Percentiles rank a stretch among this genome's conserved stretches.
Evolutionary conservation across 1,140 invertebrate species (phyloP).

Genomic region (Euura saliciscinereae): DNA sequence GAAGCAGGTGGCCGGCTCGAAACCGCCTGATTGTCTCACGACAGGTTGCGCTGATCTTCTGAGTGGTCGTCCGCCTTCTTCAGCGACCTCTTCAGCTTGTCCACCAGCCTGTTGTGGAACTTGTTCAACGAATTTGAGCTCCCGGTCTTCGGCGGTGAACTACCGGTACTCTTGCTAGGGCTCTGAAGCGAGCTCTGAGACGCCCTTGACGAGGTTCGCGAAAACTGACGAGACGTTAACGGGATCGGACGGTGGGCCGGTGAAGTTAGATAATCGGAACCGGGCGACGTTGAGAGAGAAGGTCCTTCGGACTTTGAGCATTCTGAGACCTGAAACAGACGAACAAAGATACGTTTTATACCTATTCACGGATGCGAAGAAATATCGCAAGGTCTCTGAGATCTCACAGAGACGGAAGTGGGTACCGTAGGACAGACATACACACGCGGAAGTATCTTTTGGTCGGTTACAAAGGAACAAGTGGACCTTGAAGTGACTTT

Average conservation of each 20-base stretch:
- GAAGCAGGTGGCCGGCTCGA: slow-evolving; percentile 50
- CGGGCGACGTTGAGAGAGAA: slow-evolving; percentile 73
- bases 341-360: too few species aligned
- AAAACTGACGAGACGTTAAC: slow-evolving; percentile 64
- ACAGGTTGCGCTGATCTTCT: slow-evolving; percentile 59
- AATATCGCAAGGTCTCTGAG: too few species aligned
- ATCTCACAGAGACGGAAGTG: too few species aligned
- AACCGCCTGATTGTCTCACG: slow-evolving; percentile 56
- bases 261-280: slow-evolving; percentile 68
- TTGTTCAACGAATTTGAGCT: slow-evolving; percentile 75
- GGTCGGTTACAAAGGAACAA: too few species aligned
- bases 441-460: too few species aligned
- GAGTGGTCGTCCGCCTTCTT: slow-evolving; percentile 67
- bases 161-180: slow-evolving; percentile 66
- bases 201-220: slow-evolving; percentile 64
- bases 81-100: slow-evolving; percentile 80
- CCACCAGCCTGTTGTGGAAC: slow-evolving; percentile 83
- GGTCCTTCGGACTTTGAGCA: slow-evolving; percentile 79
- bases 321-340: slow-evolving; percentile 65
- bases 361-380: too few species aligned
- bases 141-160: slow-evolving; percentile 65
- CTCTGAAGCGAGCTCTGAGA: slow-evolving; percentile 68
- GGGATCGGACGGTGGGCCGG: slow-evolving; percentile 71
- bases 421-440: too few species aligned
- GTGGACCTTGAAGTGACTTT: too few species aligned